Evolutionary conservation across 37 sponge, comb jelly and placozoan species (phyloP).

Genomic region (Beroe ovata): DNA sequence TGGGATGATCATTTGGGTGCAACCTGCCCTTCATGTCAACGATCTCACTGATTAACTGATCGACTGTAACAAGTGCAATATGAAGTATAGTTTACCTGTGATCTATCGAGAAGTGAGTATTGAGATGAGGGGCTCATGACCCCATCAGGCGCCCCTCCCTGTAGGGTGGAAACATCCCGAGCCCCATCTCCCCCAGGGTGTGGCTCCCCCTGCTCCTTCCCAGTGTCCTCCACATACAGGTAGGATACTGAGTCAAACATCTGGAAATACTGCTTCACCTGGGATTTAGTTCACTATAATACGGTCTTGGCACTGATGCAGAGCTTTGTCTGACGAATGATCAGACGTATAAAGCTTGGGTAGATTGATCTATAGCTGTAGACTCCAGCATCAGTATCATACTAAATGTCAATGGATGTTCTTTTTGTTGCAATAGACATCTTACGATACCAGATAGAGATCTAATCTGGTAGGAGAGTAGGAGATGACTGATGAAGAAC

Average conservation of each 20-base stretch:
- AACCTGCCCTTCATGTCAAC: too few relatives aligned
- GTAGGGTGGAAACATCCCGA: neutral
- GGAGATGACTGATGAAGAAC: too few relatives aligned
- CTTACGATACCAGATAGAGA: neutral
- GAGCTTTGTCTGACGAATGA: too few relatives aligned
- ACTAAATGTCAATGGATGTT: too few relatives aligned
- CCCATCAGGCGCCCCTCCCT: neutral
- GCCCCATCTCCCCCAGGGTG: conserved; percentile 1
- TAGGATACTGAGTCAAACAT: conserved; percentile 57
- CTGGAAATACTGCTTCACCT: conserved; percentile 67
- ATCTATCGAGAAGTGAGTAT: conserved; percentile 29
- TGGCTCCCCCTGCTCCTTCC: neutral
- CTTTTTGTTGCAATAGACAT: conserved; percentile 1
- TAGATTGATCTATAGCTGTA: too few relatives aligned
- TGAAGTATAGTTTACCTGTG: too few relatives aligned
- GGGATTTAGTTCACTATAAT: too few relatives aligned
- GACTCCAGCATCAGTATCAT: too few relatives aligned
- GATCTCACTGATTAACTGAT: neutral
- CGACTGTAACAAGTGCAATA: too few relatives aligned
- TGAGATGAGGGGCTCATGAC: conserved; percentile 60
- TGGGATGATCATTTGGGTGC: neutral
- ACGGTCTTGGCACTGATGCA: too few relatives aligned
- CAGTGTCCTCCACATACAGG: conserved; percentile 4
- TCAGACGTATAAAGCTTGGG: too few relatives aligned
- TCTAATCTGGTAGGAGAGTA: neutral